Evolutionary conservation across 2,113 vertebrate genomes (phyloP).

Genomic region (Craseonycteris thonglongyai): DNA sequence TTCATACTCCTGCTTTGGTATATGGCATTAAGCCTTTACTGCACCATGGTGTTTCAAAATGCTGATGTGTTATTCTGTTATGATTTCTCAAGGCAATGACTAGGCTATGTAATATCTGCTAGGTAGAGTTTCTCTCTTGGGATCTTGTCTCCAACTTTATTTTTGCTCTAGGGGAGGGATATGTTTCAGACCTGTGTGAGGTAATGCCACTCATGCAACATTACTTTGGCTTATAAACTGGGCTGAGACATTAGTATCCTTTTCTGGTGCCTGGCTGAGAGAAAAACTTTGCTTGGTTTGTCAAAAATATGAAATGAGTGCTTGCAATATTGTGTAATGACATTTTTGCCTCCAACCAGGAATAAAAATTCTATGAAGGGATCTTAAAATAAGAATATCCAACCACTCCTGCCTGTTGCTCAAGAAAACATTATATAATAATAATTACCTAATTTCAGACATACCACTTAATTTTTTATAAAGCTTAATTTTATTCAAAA

Average conservation of each 20-base stretch:
- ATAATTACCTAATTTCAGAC: background rate
- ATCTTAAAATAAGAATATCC: background rate
- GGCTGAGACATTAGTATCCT: background rate
- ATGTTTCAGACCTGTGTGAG: background rate
- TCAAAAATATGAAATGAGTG: background rate
- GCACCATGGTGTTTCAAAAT: background rate
- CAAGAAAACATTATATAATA: background rate
- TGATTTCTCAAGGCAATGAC: background rate
- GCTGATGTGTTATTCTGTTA: background rate
- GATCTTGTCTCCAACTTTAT: background rate
- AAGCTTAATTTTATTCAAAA: background rate
- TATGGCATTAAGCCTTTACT: background rate
- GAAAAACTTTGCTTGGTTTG: background rate
- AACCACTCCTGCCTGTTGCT: background rate
- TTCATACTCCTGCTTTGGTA: background rate
- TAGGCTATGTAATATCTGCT: background rate
- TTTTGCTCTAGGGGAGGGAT: background rate
- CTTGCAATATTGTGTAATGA: background rate
- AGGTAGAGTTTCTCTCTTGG: background rate
- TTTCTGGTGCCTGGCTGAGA: background rate
- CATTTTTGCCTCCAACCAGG: background rate
- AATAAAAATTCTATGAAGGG: background rate
- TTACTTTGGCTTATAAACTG: background rate
- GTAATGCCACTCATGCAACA: background rate
- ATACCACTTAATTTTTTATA: background rate